Conservation (phyloP, 2,113 vertebrate species). For the Microtus pennsylvanicus region DNA sequence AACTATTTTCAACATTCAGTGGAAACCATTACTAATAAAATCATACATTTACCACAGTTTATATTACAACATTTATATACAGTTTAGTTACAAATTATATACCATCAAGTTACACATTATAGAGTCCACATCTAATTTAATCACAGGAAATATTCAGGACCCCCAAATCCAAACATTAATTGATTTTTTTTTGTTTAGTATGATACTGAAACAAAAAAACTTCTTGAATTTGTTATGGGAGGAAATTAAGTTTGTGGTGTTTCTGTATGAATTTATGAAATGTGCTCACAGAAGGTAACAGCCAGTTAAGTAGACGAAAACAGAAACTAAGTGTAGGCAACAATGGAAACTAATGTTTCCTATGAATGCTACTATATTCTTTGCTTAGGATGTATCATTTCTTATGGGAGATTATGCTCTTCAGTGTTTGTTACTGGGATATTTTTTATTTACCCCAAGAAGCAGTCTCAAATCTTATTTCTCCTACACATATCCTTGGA, state of each 20-base stretch:
- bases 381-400: constrained; percentile 56
- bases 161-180: constrained; percentile 70
- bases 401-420: constrained; percentile 54
- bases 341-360: constrained; percentile 49
- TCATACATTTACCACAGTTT: constrained; percentile 93
- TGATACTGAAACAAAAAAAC: constrained; percentile 74
- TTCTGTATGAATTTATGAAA: constrained; percentile 61
- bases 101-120: constrained; percentile 86
- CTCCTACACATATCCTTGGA: constrained; percentile 74
- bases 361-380: constrained; percentile 34
- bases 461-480: constrained; percentile 61
- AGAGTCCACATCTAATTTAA: constrained; percentile 84
- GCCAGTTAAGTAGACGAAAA: constrained; percentile 60
- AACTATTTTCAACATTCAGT: constrained; percentile 89
- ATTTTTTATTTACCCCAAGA: constrained; percentile 46
- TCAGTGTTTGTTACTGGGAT: constrained; percentile 23
- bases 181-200: constrained; percentile 78
- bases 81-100: constrained; percentile 85
- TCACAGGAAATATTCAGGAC: constrained; percentile 87
- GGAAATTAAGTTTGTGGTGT: constrained; percentile 54
- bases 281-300: constrained; percentile 66
- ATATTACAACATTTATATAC: constrained; percentile 92
- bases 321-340: constrained; percentile 30
- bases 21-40: constrained; percentile 87
- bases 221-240: constrained; percentile 62